Base-by-base conservation (phyloP, 2,888 invertebrate genomes). In the Meiosimyza decipiens region DNA sequence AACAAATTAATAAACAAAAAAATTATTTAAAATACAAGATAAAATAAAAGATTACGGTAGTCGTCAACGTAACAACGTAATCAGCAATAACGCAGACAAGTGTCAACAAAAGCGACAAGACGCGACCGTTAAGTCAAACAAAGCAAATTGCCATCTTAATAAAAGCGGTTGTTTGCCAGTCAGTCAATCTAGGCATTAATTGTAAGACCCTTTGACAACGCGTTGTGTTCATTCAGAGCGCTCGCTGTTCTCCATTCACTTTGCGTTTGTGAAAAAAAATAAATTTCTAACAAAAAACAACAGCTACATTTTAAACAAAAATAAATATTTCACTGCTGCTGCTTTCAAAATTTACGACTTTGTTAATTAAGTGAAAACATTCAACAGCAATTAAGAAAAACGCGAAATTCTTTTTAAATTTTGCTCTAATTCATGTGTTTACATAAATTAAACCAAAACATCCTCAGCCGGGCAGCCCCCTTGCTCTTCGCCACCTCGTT, bases 311-410 rank as follows among this genome's bases (percentile, higher is more conserved):
- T 47, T 9, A n/a, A 22, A 50, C 49, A 28, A 51, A 60, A 60
- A 60, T 28, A 28, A 13, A 51, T 22, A 65, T 63, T 33, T 6
- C 28, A 55, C 6, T 22, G 40, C 40, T 40, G 13, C 40, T 60
- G 28, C 62, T 40, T 40, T 40, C 6, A 22, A 57, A 50, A 69
- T 69, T 69, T 69, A 69, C 69, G 69, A 69, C 51, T 49, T 33
- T 69, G 60, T 60, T 69, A 69, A 69, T 69, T 69, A 69, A 60
- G 69, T 69, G 69, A 60, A 69, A 69, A 69, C 60, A 69, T 62
- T 62, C 40, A 13, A 60, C 18, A 52, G 62, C 62, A 62, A 69
- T 69, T 62, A 69, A 69, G 69, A 50, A 68, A 52, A 54, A 52
- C 66, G 60, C 33, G 66, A 59, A 71, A 57, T 71, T 57, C 54